Evolutionary conservation across 2,113 vertebrate species (phyloP), one percentile per base, ranked within the genome.

Genomic region (Platysteira castanea): DNA sequence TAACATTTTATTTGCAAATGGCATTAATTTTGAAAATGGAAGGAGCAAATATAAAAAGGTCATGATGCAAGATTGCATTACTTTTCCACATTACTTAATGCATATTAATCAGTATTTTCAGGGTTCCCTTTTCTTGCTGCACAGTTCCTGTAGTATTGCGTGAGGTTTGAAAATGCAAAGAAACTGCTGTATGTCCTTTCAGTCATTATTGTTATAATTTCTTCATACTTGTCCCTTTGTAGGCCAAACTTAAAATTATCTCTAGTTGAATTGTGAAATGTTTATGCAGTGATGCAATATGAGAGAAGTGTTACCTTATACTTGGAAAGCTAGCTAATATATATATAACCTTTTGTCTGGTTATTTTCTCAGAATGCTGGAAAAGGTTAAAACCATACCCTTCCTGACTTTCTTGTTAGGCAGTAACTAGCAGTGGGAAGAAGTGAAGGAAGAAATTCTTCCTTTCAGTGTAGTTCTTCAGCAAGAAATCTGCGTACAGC

Each of bases 251-350:
- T 57, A 65, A 85, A 65, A 85, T 2, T 4, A 76, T 78, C 60
- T 81, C 18, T 76, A 46, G 54, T 35, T 94, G 57, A 81, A 85
- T 91, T 93, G 73, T 60, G 76, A 84, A 54, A 85, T 94, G 46
- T 94, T 96, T 93, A 52, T 60, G 15, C 52, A 53, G 52, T 89
- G 87, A 90, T 93, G 84, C 67, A 95, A 84, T 76, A 76, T 88
- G 90, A 94, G 53, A 92, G 64, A 95, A 80, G 67, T 93, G 84
- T 90, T 96, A 94, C 94, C 71, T 92, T 84, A 41, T 47, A 69
- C 60, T 94, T 94, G 88, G 88, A 93, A 80, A 74, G 37, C 6
- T 4, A 41, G 44, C 47, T 75, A 64, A 70, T 74, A 20, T 87
- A 20, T 87, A 13, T 75, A 33, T 89, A 93, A 91, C 47, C 90